Evolutionary conservation across 2,888 invertebrate genomes (phyloP), one percentile per base, ranked within the genome.

Genomic region (Dorcus parallelipipedus): DNA sequence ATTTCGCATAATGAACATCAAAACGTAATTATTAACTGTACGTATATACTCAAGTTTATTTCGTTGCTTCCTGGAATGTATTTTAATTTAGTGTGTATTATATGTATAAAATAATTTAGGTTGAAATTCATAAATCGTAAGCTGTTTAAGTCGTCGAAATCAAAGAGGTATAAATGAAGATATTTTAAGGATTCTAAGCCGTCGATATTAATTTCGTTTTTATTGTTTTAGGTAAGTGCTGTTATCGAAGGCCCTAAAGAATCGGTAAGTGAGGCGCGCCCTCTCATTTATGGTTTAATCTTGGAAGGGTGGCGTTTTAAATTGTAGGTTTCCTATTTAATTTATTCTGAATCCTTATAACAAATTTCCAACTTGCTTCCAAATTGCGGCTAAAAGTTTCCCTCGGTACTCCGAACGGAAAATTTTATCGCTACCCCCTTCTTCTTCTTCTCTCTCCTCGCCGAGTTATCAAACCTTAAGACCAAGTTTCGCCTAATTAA

Each of bases 351-450:
- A 72, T 72, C 71, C 71, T 72, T 71, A 73, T 70, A 72, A 73
- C 73, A 74, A 76, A 74, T 74, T 74, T 73, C 70, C 73, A 69
- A 74, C 71, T 70, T 68, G 67, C 66, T 64, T 66, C 67, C 71
- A 73, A 75, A 74, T 75, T 74, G 74, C 73, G 74, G 74, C 71
- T 71, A 64, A 74, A 75, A 73, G 69, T 75, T 75, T 73, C 69
- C 67, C 65, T 17, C 45, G 17, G 45, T 45, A 51, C 55, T 45
- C 10, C 17, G 48, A 38, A 51, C 58, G 49, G 68, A 68, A 68
- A 72, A 72, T 73, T 73, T 73, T 73, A 73, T 73, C 71, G 71
- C 67, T 66, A 65, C 66, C 68, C 14, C 69, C 69, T 38, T 48
- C 69, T 54, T 60, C n/a, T 52, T 10, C 23, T 8, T 26, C 49